Percentiles rank a stretch among this genome's conserved stretches.
These are phyloP conservation scores for Punctoribates punctum DNA, from an alignment of 2,888 invertebrate species.

Conservation along the genomic window DNA sequence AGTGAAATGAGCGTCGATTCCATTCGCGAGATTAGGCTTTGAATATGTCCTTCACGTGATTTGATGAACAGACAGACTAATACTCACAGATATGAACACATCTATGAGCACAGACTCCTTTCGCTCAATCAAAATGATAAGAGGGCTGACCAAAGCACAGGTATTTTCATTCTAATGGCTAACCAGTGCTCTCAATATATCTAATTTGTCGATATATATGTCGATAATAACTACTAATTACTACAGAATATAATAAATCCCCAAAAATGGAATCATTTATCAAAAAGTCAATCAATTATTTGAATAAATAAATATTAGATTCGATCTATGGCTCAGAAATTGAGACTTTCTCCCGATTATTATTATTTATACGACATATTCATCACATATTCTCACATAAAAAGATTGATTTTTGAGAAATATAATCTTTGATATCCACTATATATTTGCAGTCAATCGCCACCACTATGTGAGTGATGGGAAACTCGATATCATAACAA, in stretches of 20 bases:
- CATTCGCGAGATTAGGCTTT: slow-evolving; percentile 2
- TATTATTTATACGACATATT: neutral
- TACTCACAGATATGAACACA: neutral
- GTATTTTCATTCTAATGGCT: no score
- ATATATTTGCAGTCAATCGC: neutral
- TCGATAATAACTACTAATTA: neutral
- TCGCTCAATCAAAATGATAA: slow-evolving; percentile 12
- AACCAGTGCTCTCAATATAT: neutral
- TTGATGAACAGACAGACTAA: neutral
- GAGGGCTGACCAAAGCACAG: no score
- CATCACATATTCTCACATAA: no score
- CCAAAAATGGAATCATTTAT: neutral
- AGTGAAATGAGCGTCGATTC: slow-evolving; percentile 8
- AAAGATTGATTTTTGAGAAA: no score
- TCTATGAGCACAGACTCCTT: neutral
- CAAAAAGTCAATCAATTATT: slow-evolving; percentile 1
- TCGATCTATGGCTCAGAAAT: neutral
- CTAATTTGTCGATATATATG: no score
- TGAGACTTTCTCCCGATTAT: neutral
- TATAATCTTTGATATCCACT: neutral
- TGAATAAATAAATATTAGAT: neutral
- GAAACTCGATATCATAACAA: slow-evolving; percentile 28
- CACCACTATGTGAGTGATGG: neutral
- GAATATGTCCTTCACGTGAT: neutral
- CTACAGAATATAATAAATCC: neutral